Percentiles rank a stretch among this genome's conserved stretches.
Evolutionary conservation across 92 coral and sea anemone genomes (phyloP).

Genomic region (Palythoa grandiflora): DNA sequence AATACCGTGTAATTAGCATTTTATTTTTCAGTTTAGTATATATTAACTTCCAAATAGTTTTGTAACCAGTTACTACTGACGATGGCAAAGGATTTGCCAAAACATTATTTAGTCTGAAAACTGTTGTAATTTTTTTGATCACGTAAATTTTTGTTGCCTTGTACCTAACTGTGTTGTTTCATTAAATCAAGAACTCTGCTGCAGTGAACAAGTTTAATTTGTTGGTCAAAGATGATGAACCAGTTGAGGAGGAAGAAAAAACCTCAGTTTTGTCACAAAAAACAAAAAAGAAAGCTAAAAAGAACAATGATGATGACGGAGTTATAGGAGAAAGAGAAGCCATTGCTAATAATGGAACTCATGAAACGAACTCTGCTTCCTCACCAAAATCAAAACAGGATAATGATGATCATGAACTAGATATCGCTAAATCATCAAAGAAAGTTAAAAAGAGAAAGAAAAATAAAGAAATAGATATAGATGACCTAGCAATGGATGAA

Average conservation of each 20-base stretch:
- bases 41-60: too few species aligned
- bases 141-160: background rate
- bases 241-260: background rate
- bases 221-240: conserved; percentile 26
- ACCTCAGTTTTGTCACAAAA: background rate
- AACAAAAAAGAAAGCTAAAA: conserved; percentile 3
- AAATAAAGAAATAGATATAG: conserved; percentile 80
- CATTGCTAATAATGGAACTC: conserved; percentile 20
- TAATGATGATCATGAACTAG: conserved; percentile 47
- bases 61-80: too few species aligned
- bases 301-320: conserved; percentile 44
- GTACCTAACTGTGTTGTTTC: background rate
- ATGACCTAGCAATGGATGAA: conserved; percentile 62
- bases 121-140: too few species aligned
- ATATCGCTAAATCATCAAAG: conserved; percentile 48
- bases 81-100: too few species aligned
- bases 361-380: conserved; percentile 44
- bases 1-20: too few species aligned
- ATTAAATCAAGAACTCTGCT: conserved; percentile 10
- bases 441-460: conserved; percentile 86
- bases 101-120: too few species aligned
- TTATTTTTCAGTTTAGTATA: too few species aligned
- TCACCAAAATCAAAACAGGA: conserved; percentile 1
- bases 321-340: conserved; percentile 34
- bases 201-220: conserved; percentile 37